Conservation (phyloP, 2,888 invertebrate genomes). For the Chelonus formosanus region DNA sequence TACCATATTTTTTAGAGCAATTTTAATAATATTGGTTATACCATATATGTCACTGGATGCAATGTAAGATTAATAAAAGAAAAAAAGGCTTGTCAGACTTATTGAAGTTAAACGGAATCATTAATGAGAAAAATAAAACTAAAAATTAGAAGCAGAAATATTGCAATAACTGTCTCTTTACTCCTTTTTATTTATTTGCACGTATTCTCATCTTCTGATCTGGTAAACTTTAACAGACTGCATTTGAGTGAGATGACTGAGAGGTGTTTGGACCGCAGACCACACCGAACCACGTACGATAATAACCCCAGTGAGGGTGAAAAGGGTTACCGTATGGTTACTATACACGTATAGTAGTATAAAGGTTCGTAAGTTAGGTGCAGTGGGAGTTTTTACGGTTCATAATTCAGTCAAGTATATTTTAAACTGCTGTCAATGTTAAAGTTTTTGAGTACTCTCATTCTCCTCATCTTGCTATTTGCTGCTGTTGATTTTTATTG, state of each 20-base stretch:
- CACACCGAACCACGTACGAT: slow-evolving; percentile 59
- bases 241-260: slow-evolving; percentile 35
- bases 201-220: too few species aligned
- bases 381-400: slow-evolving; percentile 61
- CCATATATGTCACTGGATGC: too few species aligned
- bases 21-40: too few species aligned
- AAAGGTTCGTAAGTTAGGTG: slow-evolving; percentile 40
- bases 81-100: too few species aligned
- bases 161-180: too few species aligned
- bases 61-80: too few species aligned
- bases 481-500: slow-evolving; percentile 17
- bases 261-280: slow-evolving; percentile 59
- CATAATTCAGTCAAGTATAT: slow-evolving; percentile 64
- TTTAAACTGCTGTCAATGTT: slow-evolving; percentile 63
- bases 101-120: too few species aligned
- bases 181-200: too few species aligned
- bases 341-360: slow-evolving; percentile 27
- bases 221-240: slow-evolving; percentile 27
- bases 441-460: slow-evolving; percentile 35
- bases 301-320: slow-evolving; percentile 61
- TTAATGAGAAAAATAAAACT: too few species aligned
- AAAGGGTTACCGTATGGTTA: slow-evolving; percentile 56
- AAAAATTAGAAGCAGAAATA: too few species aligned
- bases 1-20: too few species aligned
- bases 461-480: slow-evolving; percentile 8